A percentile compares a stretch with the other conserved stretches of the same genome.
These are phyloP conservation scores for Escarpia spicata DNA, from an alignment of 2,888 invertebrate genomes.

Conservation along the genomic window DNA sequence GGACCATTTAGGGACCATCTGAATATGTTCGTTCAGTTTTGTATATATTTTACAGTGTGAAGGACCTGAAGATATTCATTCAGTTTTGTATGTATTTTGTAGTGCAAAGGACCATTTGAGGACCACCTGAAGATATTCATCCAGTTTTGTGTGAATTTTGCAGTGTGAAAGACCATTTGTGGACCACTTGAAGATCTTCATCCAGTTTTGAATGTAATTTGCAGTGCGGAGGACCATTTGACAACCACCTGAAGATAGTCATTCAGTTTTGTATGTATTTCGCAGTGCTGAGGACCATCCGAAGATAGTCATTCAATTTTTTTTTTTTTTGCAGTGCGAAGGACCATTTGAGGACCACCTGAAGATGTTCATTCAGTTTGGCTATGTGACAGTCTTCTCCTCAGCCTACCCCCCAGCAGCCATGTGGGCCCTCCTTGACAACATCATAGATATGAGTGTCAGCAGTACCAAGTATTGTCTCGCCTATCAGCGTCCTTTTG, in stretches of 20 bases:
- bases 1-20: slow-evolving; percentile 78
- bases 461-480: slow-evolving; percentile 81
- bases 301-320: slow-evolving; percentile 70
- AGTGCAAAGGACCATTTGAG: too few relatives aligned
- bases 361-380: slow-evolving; percentile 82
- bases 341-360: slow-evolving; percentile 78
- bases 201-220: too few relatives aligned
- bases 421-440: slow-evolving; percentile 79
- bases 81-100: too few relatives aligned
- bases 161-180: too few relatives aligned
- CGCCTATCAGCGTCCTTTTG: slow-evolving; percentile 76
- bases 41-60: too few relatives aligned
- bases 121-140: too few relatives aligned
- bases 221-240: neutral
- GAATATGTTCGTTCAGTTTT: slow-evolving; percentile 70
- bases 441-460: slow-evolving; percentile 78
- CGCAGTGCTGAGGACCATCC: slow-evolving; percentile 56
- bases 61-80: too few relatives aligned
- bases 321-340: neutral
- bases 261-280: neutral
- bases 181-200: too few relatives aligned
- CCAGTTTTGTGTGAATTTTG: too few relatives aligned
- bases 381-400: slow-evolving; percentile 81
- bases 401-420: slow-evolving; percentile 81
- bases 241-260: neutral